These are phyloP conservation scores for Coelopa frigida DNA, from an alignment of 1,140 invertebrate genomes.

Conservation along the genomic window DNA sequence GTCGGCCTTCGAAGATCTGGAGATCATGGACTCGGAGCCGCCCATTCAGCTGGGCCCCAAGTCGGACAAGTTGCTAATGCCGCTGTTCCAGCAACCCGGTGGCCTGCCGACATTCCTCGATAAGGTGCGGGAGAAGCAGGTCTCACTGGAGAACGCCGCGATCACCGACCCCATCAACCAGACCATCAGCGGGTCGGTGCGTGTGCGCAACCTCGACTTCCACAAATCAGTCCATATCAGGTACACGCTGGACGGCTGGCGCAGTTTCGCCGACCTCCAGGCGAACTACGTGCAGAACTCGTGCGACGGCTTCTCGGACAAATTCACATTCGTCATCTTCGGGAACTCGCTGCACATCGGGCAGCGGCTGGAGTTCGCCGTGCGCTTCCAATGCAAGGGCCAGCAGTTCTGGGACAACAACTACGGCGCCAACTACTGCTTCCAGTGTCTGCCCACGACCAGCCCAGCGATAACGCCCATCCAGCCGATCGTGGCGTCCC, in stretches of 20 bases:
- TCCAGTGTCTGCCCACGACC: constrained; percentile 63
- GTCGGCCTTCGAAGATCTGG: constrained; percentile 71
- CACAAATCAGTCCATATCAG: constrained; percentile 84
- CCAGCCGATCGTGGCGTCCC: constrained; percentile 13
- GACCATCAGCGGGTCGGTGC: constrained; percentile 75
- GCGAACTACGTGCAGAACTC: constrained; percentile 79
- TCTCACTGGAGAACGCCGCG: constrained; percentile 78
- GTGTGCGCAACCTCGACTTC: constrained; percentile 85
- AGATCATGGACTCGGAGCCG: constrained; percentile 44
- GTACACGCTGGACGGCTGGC: constrained; percentile 82
- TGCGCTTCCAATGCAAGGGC: constrained; percentile 74
- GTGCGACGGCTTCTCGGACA: constrained; percentile 88
- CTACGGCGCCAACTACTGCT: constrained; percentile 73
- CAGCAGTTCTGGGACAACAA: constrained; percentile 90
- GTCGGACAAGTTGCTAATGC: constrained; percentile 54
- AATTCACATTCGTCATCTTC: constrained; percentile 72
- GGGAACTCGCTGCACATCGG: constrained; percentile 65
- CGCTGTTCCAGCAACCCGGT: constrained; percentile 78
- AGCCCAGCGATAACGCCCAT: constrained; percentile 18
- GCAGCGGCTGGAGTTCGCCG: constrained; percentile 70
- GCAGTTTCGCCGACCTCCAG: constrained; percentile 70
- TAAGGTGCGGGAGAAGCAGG: constrained; percentile 59
- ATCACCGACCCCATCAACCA: constrained; percentile 63
- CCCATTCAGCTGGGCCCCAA: constrained; percentile 46
- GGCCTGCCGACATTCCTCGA: constrained; percentile 70